phyloP scores from a whole-genome alignment of 2,113 vertebrate species.

The Noctilio leporinus region DNA sequence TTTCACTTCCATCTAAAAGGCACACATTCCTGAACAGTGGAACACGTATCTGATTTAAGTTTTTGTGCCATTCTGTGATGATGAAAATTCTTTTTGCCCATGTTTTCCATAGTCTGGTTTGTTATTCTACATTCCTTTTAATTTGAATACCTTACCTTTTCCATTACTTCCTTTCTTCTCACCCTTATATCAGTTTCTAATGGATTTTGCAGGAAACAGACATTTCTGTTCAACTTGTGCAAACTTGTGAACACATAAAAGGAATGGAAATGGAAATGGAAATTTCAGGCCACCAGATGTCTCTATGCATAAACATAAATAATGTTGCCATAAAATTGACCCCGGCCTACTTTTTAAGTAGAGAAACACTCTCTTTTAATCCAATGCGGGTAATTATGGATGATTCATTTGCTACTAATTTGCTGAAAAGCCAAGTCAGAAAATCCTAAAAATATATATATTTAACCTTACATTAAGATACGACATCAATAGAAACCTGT shows the following conservation, averaged over 20 bases:
- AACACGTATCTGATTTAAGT: not conserved
- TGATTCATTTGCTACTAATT: slow-evolving; percentile 59
- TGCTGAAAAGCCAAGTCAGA: slow-evolving; percentile 53
- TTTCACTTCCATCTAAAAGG: not conserved
- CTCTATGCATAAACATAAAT: slow-evolving; percentile 48
- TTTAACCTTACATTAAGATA: slow-evolving; percentile 2
- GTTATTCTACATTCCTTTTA: slow-evolving; percentile 15
- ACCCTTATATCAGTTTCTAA: slow-evolving; percentile 43
- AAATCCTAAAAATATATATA: slow-evolving; percentile 42
- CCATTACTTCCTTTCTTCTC: slow-evolving; percentile 31
- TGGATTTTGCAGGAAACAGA: slow-evolving; percentile 54
- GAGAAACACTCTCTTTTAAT: slow-evolving; percentile 61
- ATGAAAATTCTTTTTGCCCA: not conserved
- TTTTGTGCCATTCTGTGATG: not conserved
- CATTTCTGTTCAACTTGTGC: slow-evolving; percentile 32
- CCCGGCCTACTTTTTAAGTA: slow-evolving; percentile 42
- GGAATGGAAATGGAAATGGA: slow-evolving; percentile 25
- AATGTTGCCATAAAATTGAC: slow-evolving; percentile 45
- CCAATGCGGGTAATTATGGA: slow-evolving; percentile 25
- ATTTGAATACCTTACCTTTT: not conserved
- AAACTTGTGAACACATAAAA: slow-evolving; percentile 57
- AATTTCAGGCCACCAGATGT: slow-evolving; percentile 62
- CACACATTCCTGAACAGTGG: not conserved
- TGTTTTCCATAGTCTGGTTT: not conserved
- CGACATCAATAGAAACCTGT: not conserved